phyloP scores from a whole-genome alignment of 2,888 invertebrate species.

The Mantis religiosa region DNA sequence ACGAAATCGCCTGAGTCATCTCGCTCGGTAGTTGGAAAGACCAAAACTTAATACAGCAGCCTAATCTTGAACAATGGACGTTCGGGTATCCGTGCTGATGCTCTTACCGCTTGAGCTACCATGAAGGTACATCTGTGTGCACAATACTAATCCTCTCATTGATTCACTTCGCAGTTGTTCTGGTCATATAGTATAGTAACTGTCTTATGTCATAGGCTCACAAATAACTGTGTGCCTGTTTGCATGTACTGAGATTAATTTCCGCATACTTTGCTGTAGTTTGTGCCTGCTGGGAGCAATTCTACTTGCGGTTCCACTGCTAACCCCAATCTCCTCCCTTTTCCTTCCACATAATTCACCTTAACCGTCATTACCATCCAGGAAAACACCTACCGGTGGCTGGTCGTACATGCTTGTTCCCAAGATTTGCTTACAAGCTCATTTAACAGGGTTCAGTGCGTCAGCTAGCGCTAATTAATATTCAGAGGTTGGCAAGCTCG shows the following conservation, averaged over 20 bases:
- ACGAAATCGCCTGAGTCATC: no score
- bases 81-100: no score
- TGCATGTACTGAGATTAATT: background rate
- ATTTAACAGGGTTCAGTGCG: background rate
- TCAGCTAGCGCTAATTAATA: background rate
- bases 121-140: no score
- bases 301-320: background rate
- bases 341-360: background rate
- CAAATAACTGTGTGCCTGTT: no score
- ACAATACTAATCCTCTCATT: no score
- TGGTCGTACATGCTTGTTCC: background rate
- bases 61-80: no score
- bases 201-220: no score
- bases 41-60: no score
- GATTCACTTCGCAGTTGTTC: no score
- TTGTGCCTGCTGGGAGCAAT: background rate
- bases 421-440: background rate
- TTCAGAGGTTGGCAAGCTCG: background rate
- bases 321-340: background rate
- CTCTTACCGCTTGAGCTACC: no score
- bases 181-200: no score
- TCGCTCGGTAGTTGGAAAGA: no score
- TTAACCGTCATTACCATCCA: background rate
- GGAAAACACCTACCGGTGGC: background rate
- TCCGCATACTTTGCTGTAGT: background rate